Evolutionary conservation across 2,113 vertebrate species (phyloP), one percentile per base, ranked within the genome.

Genomic region (Colaptes auratus): DNA sequence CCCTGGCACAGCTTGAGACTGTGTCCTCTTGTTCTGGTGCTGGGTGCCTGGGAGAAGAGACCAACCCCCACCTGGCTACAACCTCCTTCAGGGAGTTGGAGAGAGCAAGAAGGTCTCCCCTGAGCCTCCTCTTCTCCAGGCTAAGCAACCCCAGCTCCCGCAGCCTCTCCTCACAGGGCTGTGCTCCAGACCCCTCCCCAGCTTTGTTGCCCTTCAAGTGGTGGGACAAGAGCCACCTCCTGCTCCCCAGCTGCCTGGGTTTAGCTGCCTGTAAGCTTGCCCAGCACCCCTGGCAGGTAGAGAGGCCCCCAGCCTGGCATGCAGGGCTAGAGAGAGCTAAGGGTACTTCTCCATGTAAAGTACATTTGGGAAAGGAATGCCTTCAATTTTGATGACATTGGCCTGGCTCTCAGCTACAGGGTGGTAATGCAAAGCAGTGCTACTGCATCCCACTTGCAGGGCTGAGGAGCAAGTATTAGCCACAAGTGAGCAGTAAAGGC

Each of bases 301-400:
- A 76, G 84, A 91, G 60, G 81, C 70, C 73, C 88, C 89, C 50
- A 81, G 69, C 65, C 93, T 90, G 90, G 88, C 85, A 73, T 83
- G 88, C 48, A 15, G 72, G 87, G 73, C 88, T 88, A 83, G 50
- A 55, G 89, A 86, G 78, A 86, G 81, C 89, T 82, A 91, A 93
- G 93, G 90, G 78, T 64, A 56, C 76, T 90, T 84, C 86, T 86
- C 86, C 72, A 88, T 30, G 61, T 80, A 76, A 91, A 83, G 69
- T 31, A 48, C 10, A 6, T 90, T 96, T 93, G 82, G 92, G 89
- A 95, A 96, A 95, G 88, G 91, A 93, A 96, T 95, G 94, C 92
- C 90, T 95, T 90, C 94, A 86, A 94, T 91, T 90, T 91, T 91
- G 94, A 91, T 89, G 83, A 42, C 87, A 71, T 91, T 91, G 92